Base-by-base conservation (phyloP, 2,113 vertebrate genomes). In the Podarcis cretensis region DNA sequence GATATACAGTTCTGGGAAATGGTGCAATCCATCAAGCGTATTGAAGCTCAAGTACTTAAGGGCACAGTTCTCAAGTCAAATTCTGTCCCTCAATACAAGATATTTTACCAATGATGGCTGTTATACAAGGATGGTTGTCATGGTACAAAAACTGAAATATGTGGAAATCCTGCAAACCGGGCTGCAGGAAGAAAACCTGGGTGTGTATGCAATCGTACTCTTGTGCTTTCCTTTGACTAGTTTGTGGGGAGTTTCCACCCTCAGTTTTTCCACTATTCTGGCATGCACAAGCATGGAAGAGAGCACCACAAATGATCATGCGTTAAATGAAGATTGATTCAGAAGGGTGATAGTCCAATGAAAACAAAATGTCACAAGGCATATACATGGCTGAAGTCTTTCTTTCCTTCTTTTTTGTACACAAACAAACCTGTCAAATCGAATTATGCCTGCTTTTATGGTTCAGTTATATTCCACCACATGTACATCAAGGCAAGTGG, bases 391-490 rank as follows among this genome's bases (percentile, higher is more conserved):
- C 13, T 23, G 32, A 78, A 48, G 5, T 32, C 10, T 48, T 71
- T 20, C 13, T 2, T 43, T 30, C 73, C 21, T 25, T 30, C 37
- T 73, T 43, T 54, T 66, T 81, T 18, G 1, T 30, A 89, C 75
- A 89, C 87, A 85, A 54, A 85, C 71, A 86, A 87, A 76, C 40
- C 87, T 48, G 86, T 90, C 84, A 81, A 84, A 86, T 84, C 90
- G 85, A 87, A 90, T 89, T 79, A 89, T 87, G 90, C 89, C 84
- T 89, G 89, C 63, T 54, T 80, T n/a, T 71, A 69, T 69, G 66
- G 25, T 35, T 87, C 18, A 88, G 30, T 73, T 81, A 88, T 3
- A 69, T 54, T 6, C 68, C 66, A 66, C 23, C 37, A 48, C 43
- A 86, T 83, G 25, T 23, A 86, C 30, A 81, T 10, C 30, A 66